Conservation (phyloP, 2,797 vertebrate species). For the Tauraco hartlaubi region DNA sequence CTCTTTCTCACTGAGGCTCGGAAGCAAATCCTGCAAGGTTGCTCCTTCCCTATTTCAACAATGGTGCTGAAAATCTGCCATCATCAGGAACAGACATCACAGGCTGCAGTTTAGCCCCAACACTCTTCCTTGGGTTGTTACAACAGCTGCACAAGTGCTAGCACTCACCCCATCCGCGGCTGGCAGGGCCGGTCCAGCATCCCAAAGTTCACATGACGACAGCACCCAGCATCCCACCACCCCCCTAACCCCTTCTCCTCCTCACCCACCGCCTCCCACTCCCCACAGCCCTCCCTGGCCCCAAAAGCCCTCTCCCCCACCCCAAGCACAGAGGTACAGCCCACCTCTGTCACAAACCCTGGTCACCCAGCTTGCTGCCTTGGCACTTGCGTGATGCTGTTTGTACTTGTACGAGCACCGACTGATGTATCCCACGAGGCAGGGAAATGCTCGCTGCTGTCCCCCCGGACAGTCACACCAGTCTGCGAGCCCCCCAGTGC, state of each 20-base stretch:
- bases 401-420: neutral
- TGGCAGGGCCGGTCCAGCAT: neutral
- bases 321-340: neutral
- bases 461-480: neutral
- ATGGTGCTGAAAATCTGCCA: neutral
- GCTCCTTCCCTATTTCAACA: conserved; percentile 17
- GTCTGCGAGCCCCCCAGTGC: accelerated
- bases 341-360: neutral
- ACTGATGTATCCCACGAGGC: accelerated
- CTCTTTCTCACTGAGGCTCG: neutral
- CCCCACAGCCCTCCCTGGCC: neutral
- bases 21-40: conserved; percentile 4
- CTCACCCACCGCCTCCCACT: neutral
- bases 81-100: neutral
- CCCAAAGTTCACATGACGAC: neutral
- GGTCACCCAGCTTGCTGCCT: neutral
- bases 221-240: neutral
- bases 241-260: neutral
- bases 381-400: accelerated
- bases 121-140: neutral
- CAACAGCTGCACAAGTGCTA: neutral
- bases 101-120: neutral
- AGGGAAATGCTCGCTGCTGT: neutral
- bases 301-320: neutral
- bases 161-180: accelerated